Base-by-base conservation (phyloP, 1,140 invertebrate species). In the Panagrolaimus sp. region DNA sequence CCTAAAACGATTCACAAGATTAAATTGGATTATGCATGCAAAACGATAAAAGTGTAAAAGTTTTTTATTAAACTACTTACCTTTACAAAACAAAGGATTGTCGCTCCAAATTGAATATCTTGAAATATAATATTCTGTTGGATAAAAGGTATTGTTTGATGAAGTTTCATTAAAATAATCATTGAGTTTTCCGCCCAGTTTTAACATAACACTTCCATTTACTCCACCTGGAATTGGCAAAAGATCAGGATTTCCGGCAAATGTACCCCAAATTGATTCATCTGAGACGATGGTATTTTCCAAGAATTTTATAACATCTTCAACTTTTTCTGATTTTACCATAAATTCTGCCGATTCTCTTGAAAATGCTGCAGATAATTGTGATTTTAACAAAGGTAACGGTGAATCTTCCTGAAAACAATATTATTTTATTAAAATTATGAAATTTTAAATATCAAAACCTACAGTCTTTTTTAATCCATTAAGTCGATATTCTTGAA, bases 331-430 rank as follows among this genome's bases (percentile, higher is more conserved):
- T 47, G 67, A 72, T 15, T 43, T 46, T 5, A 82, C 43, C 45
- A 76, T 65, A 32, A 38, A 78, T 43, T 75, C 43, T 15, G 73
- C 76, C 5, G 70, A 67, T 47, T 68, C 72, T 28, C 78, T 48
- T 14, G 69, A 63, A 9, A 79, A 24, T 14, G 76, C 58, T 14
- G 77, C 72, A 6, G 80, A 79, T 24, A 79, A 66, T 63, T 74
- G 72, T 26, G 77, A 76, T 52, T 82, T 82, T 26, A 67, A 79
- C 3, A 79, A 43, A n/a, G 70, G 67, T 14, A 79, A 17, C n/a
- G 77, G 75, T 9, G 48, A 52, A 12, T 52, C 14, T 52, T 52
- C 48, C 26, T 58, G n/a, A n/a, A n/a, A n/a, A n/a, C n/a, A n/a
- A n/a, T n/a, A n/a, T n/a, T n/a, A n/a, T n/a, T n/a, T n/a, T n/a